A percentile compares a stretch with the other conserved stretches of the same genome.
Conservation (phyloP, 2,888 invertebrate species). For the Nomada ferruginata region DNA sequence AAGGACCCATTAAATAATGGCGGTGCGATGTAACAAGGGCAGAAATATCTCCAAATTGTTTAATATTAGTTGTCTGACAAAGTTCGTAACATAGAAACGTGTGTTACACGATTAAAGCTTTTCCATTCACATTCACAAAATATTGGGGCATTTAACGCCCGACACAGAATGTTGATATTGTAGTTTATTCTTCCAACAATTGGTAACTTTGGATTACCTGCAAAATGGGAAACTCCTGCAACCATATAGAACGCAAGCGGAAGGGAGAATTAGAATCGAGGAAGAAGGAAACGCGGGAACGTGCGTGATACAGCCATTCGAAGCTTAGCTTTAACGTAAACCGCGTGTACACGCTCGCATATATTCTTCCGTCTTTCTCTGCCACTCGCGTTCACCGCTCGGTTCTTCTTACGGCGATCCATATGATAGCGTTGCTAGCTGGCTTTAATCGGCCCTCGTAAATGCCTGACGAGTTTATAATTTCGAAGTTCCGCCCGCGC, state of each 20-base stretch:
- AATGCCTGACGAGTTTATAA: slow-evolving; percentile 79
- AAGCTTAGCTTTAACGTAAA: slow-evolving; percentile 75
- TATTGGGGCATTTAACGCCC: too few relatives aligned
- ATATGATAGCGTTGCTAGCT: slow-evolving; percentile 54
- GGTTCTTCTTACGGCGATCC: slow-evolving; percentile 59
- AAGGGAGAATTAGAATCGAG: slow-evolving; percentile 11
- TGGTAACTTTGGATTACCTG: background rate
- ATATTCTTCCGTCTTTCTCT: slow-evolving; percentile 42
- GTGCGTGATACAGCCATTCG: slow-evolving; percentile 73
- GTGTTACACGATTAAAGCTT: too few relatives aligned
- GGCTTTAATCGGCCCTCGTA: slow-evolving; percentile 77
- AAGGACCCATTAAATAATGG: too few relatives aligned
- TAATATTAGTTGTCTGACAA: too few relatives aligned
- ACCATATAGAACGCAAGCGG: background rate
- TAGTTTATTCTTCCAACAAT: background rate
- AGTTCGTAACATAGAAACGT: too few relatives aligned
- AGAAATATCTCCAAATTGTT: too few relatives aligned
- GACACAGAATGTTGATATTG: too few relatives aligned
- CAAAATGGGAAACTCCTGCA: background rate
- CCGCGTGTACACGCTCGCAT: slow-evolving; percentile 57
- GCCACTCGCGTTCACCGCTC: slow-evolving; percentile 8
- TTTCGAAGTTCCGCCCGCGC: slow-evolving; percentile 72
- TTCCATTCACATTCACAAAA: too few relatives aligned
- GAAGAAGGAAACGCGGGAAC: slow-evolving; percentile 63
- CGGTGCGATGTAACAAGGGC: too few relatives aligned